Conservation (phyloP, 2,113 vertebrate genomes). For the Urocynchramus pylzowi region DNA sequence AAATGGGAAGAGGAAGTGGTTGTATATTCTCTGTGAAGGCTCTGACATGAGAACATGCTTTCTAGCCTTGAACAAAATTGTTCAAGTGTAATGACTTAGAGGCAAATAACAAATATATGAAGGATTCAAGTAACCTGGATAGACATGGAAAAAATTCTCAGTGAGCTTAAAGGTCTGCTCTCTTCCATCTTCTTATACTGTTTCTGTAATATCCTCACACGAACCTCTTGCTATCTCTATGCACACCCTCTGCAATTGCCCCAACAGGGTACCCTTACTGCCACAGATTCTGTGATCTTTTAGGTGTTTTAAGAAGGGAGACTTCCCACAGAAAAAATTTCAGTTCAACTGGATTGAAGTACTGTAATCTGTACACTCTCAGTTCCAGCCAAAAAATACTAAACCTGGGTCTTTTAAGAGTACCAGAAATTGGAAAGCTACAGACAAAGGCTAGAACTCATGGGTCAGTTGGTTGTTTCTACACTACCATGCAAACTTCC, state of each 20-base stretch:
- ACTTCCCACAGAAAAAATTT: neutral
- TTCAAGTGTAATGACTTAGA: neutral
- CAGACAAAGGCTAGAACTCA: neutral
- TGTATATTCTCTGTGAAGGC: neutral
- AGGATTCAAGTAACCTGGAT: neutral
- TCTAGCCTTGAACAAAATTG: neutral
- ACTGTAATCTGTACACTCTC: neutral
- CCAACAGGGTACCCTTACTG: neutral
- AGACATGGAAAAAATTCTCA: neutral
- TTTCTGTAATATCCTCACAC: neutral
- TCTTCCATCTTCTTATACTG: neutral
- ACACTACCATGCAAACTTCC: neutral
- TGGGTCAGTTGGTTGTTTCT: neutral
- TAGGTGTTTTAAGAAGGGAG: neutral
- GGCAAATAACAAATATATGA: neutral
- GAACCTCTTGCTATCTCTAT: neutral
- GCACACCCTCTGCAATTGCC: accelerated
- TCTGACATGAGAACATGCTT: neutral
- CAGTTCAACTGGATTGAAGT: neutral
- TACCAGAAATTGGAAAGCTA: neutral
- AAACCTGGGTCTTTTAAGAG: neutral
- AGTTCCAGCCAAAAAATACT: neutral
- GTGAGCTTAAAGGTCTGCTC: neutral
- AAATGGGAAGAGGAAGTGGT: neutral
- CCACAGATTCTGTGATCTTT: neutral